Evolutionary conservation across 2,113 vertebrate genomes (phyloP), one percentile per base, ranked within the genome.

Genomic region (Entosphenus tridentatus): DNA sequence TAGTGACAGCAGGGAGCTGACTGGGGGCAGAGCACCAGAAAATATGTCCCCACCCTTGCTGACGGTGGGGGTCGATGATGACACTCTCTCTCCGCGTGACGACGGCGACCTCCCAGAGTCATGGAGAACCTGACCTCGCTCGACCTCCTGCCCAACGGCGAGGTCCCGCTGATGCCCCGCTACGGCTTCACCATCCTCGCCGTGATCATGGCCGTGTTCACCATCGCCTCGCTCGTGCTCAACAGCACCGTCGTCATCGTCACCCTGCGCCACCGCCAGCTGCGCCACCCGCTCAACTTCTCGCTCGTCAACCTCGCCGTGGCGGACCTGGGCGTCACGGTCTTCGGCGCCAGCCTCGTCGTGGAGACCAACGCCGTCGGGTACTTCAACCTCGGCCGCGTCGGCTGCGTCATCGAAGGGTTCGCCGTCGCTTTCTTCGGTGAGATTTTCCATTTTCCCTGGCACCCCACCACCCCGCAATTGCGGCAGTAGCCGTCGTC

Each of bases 251-350:
- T 82, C 75, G 79, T 83, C 69, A 74, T 75, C 7, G 76, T 82
- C 74, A 76, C 80, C 69, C 75, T 81, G n/a, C 73, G 73, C 75
- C 74, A 80, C 75, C 77, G 76, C 71, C 79, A 83, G 77, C 78
- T 83, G 74, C 76, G 76, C 71, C 80, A 81, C 69, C 77, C 80
- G 1, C 78, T 82, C 73, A 83, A 81, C 73, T 80, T 79, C 70
- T 80, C 80, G 71, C 76, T 82, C 72, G 77, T 84, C 73, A 82
- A 82, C 76, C 77, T 81, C 74, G 78, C 81, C 6, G 77, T 78
- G 67, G 76, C 80, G 58, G 80, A 83, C 74, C 78, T 83, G 70
- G 81, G 80, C 67, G 77, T 75, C 9, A 80, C 80, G 2, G 56
- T 81, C 75, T 77, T 78, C 1, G 80, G 78, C 57, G 78, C 79